Percentiles rank a stretch among this genome's conserved stretches.
phyloP scores from a whole-genome alignment of 2,113 vertebrate genomes.

The Halcyon senegalensis region DNA sequence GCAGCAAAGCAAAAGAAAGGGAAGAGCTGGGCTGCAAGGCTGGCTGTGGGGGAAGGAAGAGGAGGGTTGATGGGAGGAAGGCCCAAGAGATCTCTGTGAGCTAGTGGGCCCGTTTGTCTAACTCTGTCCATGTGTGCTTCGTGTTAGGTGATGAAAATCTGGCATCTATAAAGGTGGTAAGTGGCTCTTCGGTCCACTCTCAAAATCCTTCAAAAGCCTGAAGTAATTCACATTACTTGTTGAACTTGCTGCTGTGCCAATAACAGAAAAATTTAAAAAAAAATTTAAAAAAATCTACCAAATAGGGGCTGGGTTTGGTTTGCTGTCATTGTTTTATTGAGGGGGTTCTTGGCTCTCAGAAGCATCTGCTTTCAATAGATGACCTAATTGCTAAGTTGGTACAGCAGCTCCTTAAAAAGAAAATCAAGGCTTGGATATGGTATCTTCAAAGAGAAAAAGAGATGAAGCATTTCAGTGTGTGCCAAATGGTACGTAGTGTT shows the following conservation, averaged over 20 bases:
- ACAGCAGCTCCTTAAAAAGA: background rate
- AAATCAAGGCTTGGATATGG: background rate
- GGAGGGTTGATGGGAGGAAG: background rate
- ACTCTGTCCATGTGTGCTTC: background rate
- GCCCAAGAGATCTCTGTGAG: background rate
- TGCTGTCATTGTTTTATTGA: background rate
- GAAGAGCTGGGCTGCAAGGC: background rate
- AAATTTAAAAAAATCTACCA: background rate
- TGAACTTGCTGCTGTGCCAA: background rate
- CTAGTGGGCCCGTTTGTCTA: background rate
- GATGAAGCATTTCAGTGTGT: background rate
- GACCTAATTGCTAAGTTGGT: background rate
- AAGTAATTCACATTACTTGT: background rate
- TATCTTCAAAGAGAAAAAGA: conserved; percentile 8
- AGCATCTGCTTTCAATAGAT: conserved; percentile 4
- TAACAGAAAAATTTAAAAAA: background rate
- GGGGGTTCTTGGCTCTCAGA: background rate
- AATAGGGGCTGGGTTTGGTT: background rate
- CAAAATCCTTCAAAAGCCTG: background rate
- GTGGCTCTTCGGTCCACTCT: background rate
- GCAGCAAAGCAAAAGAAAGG: background rate
- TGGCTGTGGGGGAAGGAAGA: background rate
- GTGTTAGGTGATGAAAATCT: background rate
- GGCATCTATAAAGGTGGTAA: background rate
- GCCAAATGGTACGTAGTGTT: background rate